Evolutionary conservation across 2,113 vertebrate genomes (phyloP).

Genomic region (Phoenicopterus ruber): DNA sequence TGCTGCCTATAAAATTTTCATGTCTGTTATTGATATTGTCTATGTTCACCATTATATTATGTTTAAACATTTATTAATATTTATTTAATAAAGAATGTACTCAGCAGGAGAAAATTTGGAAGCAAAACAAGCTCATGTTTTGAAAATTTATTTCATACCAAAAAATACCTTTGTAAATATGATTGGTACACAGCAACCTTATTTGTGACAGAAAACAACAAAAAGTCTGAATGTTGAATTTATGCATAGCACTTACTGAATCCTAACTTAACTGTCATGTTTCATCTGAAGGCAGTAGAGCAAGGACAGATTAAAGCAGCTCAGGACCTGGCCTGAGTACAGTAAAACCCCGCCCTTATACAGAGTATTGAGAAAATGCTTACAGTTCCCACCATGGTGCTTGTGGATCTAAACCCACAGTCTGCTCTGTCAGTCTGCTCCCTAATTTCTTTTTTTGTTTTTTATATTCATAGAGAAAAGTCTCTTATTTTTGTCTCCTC

Average conservation of each 20-base stretch:
- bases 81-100: background rate
- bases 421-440: background rate
- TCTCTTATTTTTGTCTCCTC: background rate
- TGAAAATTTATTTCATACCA: background rate
- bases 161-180: background rate
- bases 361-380: background rate
- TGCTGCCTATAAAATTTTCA: background rate
- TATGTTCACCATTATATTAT: background rate
- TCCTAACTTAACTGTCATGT: background rate
- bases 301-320: background rate
- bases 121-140: background rate
- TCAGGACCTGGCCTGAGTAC: background rate
- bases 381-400: background rate
- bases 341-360: background rate
- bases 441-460: too few species aligned
- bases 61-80: background rate
- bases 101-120: background rate
- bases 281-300: background rate
- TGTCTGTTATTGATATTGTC: background rate
- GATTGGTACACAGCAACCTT: background rate
- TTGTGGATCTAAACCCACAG: background rate
- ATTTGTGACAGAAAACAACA: background rate
- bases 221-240: background rate
- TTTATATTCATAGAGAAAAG: background rate
- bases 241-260: background rate